These are phyloP conservation scores for Paguma larvata DNA, from an alignment of 2,797 vertebrate genomes.

Conservation along the genomic window DNA sequence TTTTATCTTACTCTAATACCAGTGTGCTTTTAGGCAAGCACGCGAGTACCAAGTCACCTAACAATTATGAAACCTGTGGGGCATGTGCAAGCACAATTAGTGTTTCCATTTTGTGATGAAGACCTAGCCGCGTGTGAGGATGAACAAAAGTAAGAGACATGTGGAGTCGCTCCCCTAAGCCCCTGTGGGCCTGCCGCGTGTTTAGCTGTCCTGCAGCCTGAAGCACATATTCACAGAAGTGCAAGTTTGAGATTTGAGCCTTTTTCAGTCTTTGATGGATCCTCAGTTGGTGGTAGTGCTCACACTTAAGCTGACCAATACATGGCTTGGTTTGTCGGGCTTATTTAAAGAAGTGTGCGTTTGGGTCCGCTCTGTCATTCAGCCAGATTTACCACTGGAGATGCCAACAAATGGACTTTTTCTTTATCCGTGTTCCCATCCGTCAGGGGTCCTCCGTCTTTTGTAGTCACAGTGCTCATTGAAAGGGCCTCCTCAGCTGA, in stretches of 20 bases:
- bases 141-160: not conserved
- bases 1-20: conserved; percentile 34
- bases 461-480: not conserved
- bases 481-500: not conserved
- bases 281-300: not conserved
- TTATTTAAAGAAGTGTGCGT: not conserved
- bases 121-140: not conserved
- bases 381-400: not conserved
- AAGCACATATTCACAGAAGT: not conserved
- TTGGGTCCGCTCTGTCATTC: conserved; percentile 40
- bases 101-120: not conserved
- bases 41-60: not conserved
- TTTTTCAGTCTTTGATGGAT: conserved; percentile 61
- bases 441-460: not conserved
- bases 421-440: not conserved
- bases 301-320: not conserved
- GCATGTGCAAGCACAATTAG: not conserved
- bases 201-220: not conserved
- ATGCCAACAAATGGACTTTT: conserved; percentile 19
- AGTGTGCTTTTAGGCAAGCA: conserved; percentile 35
- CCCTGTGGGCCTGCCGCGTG: not conserved
- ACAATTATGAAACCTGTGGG: not conserved
- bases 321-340: not conserved
- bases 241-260: not conserved
- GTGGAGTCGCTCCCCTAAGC: not conserved